Conservation (phyloP, 2,888 invertebrate genomes). For the Alloscopus bannaensis region DNA sequence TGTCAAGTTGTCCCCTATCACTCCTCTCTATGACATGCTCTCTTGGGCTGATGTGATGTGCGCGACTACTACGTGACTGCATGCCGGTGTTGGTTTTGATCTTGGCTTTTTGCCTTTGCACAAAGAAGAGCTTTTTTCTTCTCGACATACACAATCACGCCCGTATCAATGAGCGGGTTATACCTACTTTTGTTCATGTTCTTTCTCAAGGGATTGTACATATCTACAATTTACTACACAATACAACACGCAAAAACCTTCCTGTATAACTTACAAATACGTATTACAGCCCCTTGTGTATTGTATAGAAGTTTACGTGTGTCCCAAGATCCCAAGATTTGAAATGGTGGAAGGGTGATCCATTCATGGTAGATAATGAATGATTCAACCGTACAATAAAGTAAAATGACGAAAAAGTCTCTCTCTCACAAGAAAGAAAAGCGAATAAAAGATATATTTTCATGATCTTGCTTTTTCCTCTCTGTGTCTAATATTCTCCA, state of each 20-base stretch:
- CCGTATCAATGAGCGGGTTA: neutral
- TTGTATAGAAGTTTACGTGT: too few relatives aligned
- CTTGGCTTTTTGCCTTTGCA: constrained; percentile 30
- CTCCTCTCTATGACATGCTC: constrained; percentile 28
- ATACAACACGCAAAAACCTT: too few relatives aligned
- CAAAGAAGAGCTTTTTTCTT: constrained; percentile 7
- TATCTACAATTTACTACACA: too few relatives aligned
- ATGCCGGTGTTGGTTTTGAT: constrained; percentile 40
- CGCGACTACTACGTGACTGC: constrained; percentile 38
- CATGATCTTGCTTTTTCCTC: neutral
- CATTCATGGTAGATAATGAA: constrained; percentile 21
- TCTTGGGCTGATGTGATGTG: constrained; percentile 15
- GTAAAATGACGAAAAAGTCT: constrained; percentile 40
- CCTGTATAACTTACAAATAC: too few relatives aligned
- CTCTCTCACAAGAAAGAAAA: constrained; percentile 21
- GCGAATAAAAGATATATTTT: neutral
- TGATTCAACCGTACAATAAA: constrained; percentile 9
- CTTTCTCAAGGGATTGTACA: neutral
- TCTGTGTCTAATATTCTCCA: neutral
- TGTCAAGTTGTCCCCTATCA: constrained; percentile 35
- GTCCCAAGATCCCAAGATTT: constrained; percentile 25
- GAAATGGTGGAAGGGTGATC: constrained; percentile 29
- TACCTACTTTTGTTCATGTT: constrained; percentile 27
- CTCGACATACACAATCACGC: constrained; percentile 26
- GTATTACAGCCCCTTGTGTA: too few relatives aligned